Evolutionary conservation across 2,113 vertebrate species (phyloP).

Genomic region (Eonycteris spelaea): DNA sequence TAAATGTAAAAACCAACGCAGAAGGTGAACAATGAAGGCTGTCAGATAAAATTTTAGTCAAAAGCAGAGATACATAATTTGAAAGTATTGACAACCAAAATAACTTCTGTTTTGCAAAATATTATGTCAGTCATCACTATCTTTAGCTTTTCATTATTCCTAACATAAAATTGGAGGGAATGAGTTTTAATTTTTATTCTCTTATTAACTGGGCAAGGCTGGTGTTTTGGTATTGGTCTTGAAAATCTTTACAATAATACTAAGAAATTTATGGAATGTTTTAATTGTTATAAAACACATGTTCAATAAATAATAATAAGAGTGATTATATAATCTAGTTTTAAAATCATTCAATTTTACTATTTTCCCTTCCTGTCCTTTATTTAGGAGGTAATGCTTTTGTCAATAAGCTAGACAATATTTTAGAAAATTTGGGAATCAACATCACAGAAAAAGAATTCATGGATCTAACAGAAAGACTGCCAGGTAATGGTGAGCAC

Average conservation of each 20-base stretch:
- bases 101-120: neutral
- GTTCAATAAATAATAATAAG: neutral
- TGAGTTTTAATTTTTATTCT: neutral
- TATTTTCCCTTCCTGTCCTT: neutral
- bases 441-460: constrained; percentile 34
- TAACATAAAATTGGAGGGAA: neutral
- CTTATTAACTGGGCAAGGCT: neutral
- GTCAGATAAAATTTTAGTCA: neutral
- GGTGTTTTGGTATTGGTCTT: neutral
- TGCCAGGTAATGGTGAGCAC: constrained; percentile 23
- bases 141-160: neutral
- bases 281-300: neutral
- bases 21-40: neutral
- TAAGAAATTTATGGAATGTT: neutral
- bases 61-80: neutral
- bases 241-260: neutral
- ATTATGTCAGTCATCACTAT: neutral
- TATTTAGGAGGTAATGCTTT: constrained; percentile 11
- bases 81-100: neutral
- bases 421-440: constrained; percentile 33
- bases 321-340: neutral
- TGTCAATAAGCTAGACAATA: neutral
- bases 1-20: neutral
- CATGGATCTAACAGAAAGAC: constrained; percentile 23
- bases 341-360: neutral